Base-by-base conservation (phyloP, 1,140 invertebrate genomes). In the Brachionus rubens region DNA sequence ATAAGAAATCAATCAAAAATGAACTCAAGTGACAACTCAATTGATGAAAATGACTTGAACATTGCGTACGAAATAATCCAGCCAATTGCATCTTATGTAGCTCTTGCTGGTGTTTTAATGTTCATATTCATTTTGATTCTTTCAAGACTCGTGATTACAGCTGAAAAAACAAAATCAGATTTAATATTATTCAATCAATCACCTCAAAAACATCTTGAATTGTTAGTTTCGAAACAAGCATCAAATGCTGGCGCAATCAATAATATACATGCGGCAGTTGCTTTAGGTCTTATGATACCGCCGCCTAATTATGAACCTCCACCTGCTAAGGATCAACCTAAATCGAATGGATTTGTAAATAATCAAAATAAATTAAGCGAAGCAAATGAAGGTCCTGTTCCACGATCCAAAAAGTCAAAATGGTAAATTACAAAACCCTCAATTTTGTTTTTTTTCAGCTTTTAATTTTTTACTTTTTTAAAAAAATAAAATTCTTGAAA, bases 261-360 rank as follows among this genome's bases (percentile, higher is more conserved):
- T 33, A 72, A 72, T 36, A 30, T 72, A 10, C 68, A 72, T 41
- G 46, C 46, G 6, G 68, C 68, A 10, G 40, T 72, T n/a, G 68
- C 68, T 26, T 21, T 72, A 7, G 68, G 68, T 26, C 68, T 72
- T 9, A 72, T 72, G 68, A 72, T 72, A n/a, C 68, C 68, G 19
- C 68, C 68, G 16, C 30, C 68, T 9, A 48, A 48, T 0, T 72
- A 72, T 26, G 68, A 72, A 46, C 68, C 68, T 6, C 68, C 68
- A 19, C 26, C 9, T 5, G 33, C 54, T n/a, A 59, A 59, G n/a
- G 40, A 43, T 28, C 40, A 21, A 14, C 19, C 33, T 5, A 65
- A 65, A n/a, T n/a, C 40, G 26, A 65, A 65, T 14, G 59, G 59
- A 14, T 5, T 65, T 46, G 59, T 19, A 26, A 36, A 36, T 36